Evolutionary conservation across 1,140 invertebrate species (phyloP).

Genomic region (Drosophila aff.): DNA sequence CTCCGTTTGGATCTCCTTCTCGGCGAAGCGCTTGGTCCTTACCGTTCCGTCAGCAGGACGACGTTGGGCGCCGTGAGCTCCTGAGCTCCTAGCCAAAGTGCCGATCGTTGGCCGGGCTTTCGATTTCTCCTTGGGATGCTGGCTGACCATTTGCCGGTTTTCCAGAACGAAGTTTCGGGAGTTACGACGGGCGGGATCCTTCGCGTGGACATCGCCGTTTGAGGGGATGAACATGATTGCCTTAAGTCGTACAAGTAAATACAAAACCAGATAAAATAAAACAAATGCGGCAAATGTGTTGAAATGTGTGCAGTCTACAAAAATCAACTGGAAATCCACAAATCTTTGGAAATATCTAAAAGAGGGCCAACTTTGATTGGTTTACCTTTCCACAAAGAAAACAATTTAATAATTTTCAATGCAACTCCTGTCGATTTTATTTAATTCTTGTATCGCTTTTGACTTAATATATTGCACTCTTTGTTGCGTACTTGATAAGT

Average conservation of each 20-base stretch:
- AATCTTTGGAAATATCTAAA: background rate
- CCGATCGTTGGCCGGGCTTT: constrained; percentile 31
- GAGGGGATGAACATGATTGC: background rate
- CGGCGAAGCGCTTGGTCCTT: constrained; percentile 4
- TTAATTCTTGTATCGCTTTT: constrained; percentile 23
- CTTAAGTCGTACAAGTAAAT: background rate
- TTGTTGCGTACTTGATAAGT: constrained; percentile 13
- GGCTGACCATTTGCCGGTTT: constrained; percentile 41
- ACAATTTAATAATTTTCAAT: background rate
- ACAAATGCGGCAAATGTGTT: constrained; percentile 20
- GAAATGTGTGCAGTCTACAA: constrained; percentile 28
- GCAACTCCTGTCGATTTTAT: constrained; percentile 19
- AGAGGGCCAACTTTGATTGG: background rate
- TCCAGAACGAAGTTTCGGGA: constrained; percentile 61
- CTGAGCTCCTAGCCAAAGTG: constrained; percentile 20
- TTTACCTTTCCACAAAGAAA: background rate
- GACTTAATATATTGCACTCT: constrained; percentile 27
- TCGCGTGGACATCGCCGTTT: background rate
- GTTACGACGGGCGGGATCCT: background rate
- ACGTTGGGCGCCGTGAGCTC: background rate
- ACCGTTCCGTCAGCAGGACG: background rate
- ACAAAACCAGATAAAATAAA: constrained; percentile 15
- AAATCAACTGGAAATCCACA: background rate
- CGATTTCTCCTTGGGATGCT: background rate
- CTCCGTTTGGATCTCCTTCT: constrained; percentile 69